Evolutionary conservation across 1,140 invertebrate species (phyloP), one percentile per base, ranked within the genome.

Genomic region (Zaprionus kolodkinae): DNA sequence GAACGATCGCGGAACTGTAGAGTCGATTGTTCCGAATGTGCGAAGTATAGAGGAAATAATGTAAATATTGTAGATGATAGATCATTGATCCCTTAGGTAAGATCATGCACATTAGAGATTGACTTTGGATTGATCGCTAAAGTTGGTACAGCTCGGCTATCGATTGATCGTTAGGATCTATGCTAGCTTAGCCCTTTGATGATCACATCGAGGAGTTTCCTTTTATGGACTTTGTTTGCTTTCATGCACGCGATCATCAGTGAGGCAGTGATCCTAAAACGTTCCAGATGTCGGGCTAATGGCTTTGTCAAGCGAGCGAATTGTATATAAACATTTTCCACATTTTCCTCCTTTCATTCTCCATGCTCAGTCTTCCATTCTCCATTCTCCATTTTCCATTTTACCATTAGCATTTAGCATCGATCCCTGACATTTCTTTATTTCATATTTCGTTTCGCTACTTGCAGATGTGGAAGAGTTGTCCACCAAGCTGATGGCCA

Each of bases 391-490:
- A 55, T 30, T 55, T 55, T 17, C 15, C 17, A 4, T 33, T 33
- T 13, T 7, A 57, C 40, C 40, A 36, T 13, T 57, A 57, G 15
- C 33, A 12, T 21, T 33, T 30, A 35, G 4, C 38, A 27, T 60
- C 21, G 21, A 21, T 21, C 21, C 21, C 21, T 21, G 21, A 21
- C 21, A 21, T 21, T 21, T 21, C 21, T 61, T 48, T n/a, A n/a
- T n/a, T 62, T 25, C 33, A 5, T 6, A 15, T 30, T n/a, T 56
- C 40, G 40, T 45, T 25, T 25, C 64, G 10, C 2, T 43, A 6
- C 17, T 93, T 92, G 12, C 81, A 94, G 93, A 94, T 92, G 93
- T 94, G 55, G 93, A 94, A 76, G 93, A 94, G 84, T 84, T 94
- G 67, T 94, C 93, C 67, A 93, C 93, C 6, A 93, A 93, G 66